A percentile compares a stretch with the other conserved stretches of the same genome.
Conservation (phyloP, 2,888 invertebrate species). For the Tricholauxania praeusta region DNA sequence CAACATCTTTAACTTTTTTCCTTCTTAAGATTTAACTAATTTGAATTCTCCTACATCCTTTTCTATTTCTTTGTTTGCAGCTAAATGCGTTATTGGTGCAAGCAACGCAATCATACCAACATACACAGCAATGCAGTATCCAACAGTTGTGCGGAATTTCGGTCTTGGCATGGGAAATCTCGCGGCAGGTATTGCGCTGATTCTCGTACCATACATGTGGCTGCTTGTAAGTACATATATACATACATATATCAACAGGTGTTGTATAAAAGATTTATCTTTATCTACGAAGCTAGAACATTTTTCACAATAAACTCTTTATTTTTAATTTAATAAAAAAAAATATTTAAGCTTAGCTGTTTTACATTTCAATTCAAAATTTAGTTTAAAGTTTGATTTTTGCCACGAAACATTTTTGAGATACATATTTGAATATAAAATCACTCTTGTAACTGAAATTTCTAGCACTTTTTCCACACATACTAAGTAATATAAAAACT, state of each 20-base stretch:
- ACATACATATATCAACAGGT: neutral
- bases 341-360: no score
- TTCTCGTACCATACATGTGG: constrained; percentile 84
- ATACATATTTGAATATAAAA: no score
- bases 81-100: constrained; percentile 81
- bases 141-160: constrained; percentile 77
- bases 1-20: no score
- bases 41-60: no score
- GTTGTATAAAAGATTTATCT: neutral
- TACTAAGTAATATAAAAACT: neutral
- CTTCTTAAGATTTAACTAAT: no score
- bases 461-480: neutral
- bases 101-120: constrained; percentile 84
- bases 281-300: neutral
- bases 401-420: neutral
- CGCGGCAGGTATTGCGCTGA: constrained; percentile 81
- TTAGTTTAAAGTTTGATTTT: no score
- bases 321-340: no score
- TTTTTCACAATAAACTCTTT: neutral
- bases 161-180: constrained; percentile 82
- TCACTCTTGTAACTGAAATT: no score
- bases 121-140: constrained; percentile 79
- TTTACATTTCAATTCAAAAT: no score
- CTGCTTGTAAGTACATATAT: constrained; percentile 73
- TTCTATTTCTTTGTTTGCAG: constrained; percentile 54